Percentiles rank a stretch among this genome's conserved stretches.
Evolutionary conservation across 2,797 vertebrate species (phyloP).

Genomic region (Amniataba percoides): DNA sequence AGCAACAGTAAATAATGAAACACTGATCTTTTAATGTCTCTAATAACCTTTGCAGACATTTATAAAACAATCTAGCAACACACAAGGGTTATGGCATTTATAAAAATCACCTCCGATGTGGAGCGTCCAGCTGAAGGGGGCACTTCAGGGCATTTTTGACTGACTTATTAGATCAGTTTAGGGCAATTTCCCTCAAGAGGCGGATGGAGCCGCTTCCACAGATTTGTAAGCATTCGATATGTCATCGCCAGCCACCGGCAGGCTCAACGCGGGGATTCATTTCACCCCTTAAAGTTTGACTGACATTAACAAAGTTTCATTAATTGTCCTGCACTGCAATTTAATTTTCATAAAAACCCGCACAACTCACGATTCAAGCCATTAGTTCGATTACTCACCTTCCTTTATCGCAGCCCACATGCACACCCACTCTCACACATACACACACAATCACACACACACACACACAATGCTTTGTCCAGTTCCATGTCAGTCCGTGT

Average conservation of each 20-base stretch:
- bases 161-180: constrained; percentile 33
- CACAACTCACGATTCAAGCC: constrained; percentile 52
- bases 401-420: constrained; percentile 3
- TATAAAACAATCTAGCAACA: neutral
- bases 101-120: constrained; percentile 2
- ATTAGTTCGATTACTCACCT: constrained; percentile 46
- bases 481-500: constrained; percentile 59
- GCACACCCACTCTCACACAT: constrained; percentile 1
- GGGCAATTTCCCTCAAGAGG: constrained; percentile 26
- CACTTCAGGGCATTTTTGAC: constrained; percentile 31
- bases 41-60: constrained; percentile 1
- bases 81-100: constrained; percentile 4
- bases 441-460: constrained; percentile 6
- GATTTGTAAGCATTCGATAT: constrained; percentile 14
- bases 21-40: neutral
- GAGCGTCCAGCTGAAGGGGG: neutral
- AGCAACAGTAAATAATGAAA: neutral
- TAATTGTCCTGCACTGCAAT: constrained; percentile 49
- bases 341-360: constrained; percentile 51
- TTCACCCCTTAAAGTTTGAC: constrained; percentile 54
- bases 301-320: constrained; percentile 51
- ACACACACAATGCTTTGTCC: constrained; percentile 41
- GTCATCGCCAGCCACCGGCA: neutral
- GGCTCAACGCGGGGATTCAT: constrained; percentile 29
- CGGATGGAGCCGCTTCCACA: constrained; percentile 3